These are phyloP conservation scores for Pristionchus maxplancki DNA, from an alignment of 2,888 invertebrate species.

Conservation along the genomic window DNA sequence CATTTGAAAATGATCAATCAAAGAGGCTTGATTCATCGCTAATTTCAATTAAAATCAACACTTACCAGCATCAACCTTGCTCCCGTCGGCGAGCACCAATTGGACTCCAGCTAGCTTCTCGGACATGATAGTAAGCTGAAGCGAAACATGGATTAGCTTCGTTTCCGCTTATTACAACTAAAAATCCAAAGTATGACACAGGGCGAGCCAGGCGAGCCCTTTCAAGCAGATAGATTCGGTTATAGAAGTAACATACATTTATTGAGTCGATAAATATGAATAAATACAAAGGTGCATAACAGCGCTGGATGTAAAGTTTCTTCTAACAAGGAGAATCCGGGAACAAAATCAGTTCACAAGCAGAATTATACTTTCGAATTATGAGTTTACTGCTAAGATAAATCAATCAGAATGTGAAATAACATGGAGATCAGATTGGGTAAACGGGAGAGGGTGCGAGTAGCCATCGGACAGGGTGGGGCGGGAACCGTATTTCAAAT, in stretches of 20 bases:
- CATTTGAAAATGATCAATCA: not conserved
- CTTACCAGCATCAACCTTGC: slow-evolving; percentile 53
- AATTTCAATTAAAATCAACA: not conserved
- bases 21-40: not conserved
- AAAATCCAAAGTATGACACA: not conserved
- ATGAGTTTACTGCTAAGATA: not conserved
- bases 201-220: slow-evolving; percentile 27
- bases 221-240: not conserved
- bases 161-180: not conserved
- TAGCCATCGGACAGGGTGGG: not conserved
- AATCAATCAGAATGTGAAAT: not conserved
- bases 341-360: not conserved
- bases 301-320: not conserved
- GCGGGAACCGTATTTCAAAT: slow-evolving; percentile 44
- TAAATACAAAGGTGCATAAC: slow-evolving; percentile 29
- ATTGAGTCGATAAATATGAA: not conserved
- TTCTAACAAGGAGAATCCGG: not conserved
- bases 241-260: not conserved
- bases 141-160: not conserved
- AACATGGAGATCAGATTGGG: slow-evolving; percentile 34
- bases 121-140: slow-evolving; percentile 29
- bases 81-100: slow-evolving; percentile 28
- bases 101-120: slow-evolving; percentile 46
- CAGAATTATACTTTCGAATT: not conserved
- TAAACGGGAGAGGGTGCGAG: not conserved